Evolutionary conservation across 2,113 vertebrate genomes (phyloP).

Genomic region (Notothenia rossii): DNA sequence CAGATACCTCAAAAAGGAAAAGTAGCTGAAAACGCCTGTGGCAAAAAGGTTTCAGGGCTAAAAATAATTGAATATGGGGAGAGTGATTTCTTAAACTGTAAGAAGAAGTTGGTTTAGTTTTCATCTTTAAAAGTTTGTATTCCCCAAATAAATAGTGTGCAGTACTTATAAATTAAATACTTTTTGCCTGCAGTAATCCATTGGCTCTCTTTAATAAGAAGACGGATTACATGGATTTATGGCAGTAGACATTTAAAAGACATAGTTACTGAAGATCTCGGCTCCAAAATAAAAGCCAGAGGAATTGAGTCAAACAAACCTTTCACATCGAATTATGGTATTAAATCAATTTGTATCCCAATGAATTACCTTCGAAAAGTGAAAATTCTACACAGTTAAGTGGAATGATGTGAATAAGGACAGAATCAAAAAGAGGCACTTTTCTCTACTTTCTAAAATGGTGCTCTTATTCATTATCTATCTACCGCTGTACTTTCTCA

Average conservation of each 20-base stretch:
- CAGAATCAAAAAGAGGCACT: not conserved
- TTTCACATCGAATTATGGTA: constrained; percentile 26
- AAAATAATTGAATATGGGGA: constrained; percentile 32
- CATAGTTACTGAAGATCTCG: not conserved
- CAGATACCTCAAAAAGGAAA: constrained; percentile 4
- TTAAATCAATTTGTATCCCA: constrained; percentile 31
- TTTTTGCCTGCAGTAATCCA: not conserved
- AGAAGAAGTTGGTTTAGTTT: constrained; percentile 19
- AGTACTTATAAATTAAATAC: constrained; percentile 4
- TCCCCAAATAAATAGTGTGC: not conserved
- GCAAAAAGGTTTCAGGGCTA: constrained; percentile 45
- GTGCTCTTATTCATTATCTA: too few relatives aligned
- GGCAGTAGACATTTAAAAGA: constrained; percentile 15
- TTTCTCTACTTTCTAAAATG: constrained; percentile 14
- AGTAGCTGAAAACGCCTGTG: constrained; percentile 24
- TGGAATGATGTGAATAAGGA: constrained; percentile 33
- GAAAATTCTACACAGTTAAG: constrained; percentile 33
- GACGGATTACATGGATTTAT: not conserved
- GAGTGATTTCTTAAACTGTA: not conserved
- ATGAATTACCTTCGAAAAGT: constrained; percentile 29
- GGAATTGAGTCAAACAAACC: constrained; percentile 32
- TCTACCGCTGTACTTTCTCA: too few relatives aligned
- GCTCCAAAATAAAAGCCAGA: constrained; percentile 21
- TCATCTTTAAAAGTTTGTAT: constrained; percentile 10
- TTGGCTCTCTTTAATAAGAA: constrained; percentile 23